Evolutionary conservation across 2,113 vertebrate genomes (phyloP), one percentile per base, ranked within the genome.

Genomic region (Formicarius rufipectus): DNA sequence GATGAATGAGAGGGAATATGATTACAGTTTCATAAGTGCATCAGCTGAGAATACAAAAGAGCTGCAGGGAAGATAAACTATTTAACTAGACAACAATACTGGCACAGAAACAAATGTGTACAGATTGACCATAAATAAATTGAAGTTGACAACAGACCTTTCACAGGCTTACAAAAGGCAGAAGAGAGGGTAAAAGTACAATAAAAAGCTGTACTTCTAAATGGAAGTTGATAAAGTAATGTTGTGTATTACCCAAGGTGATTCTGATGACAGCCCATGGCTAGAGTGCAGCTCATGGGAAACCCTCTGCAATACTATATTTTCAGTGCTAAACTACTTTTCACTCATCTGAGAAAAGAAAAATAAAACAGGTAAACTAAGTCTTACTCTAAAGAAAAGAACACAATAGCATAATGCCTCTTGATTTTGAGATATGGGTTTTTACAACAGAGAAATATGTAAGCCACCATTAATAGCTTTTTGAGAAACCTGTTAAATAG

Each of bases 101-200:
- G 66, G 35, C 59, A 87, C 35, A 93, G 71, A 82, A 95, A 91
- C 40, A 91, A 67, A 89, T 63, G 47, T 8, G 18, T 63, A 63
- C 50, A 89, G 60, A 94, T 91, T 91, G 84, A 71, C 64, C 60
- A 78, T 87, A 89, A 81, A 69, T 64, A 89, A 95, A 93, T 75
- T 78, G 74, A 84, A 89, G n/a, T 30, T 89, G 81, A 91, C 77
- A 84, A 56, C 35, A 67, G 24, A 35, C 24, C 16, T 75, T 30
- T 84, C 91, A 71, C 19, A 72, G 47, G 47, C 50, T 81, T 87
- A 60, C 39, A 78, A 75, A 87, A 71, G 33, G 22, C 52, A 84
- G 35, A 31, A 89, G 74, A 74, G 42, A 75, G 22, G 12, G 55
- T 67, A 59, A 58, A 82, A 84, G 39, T 55, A 87, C 33, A 74